phyloP scores from a whole-genome alignment of 2,113 vertebrate genomes.

The Lagenorhynchus albirostris region DNA sequence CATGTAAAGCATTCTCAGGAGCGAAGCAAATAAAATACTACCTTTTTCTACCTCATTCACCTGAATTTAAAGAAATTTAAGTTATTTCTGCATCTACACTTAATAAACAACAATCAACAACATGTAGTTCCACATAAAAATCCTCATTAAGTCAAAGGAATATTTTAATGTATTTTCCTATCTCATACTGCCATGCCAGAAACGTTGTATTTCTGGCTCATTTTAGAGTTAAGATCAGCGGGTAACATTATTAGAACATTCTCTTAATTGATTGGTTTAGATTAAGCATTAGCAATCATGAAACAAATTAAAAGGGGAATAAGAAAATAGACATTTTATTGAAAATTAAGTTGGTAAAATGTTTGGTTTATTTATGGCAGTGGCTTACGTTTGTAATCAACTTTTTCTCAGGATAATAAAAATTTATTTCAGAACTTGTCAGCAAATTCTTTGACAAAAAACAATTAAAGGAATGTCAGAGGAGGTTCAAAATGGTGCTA shows the following conservation, averaged over 20 bases:
- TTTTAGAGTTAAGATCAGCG: neutral
- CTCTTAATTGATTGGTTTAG: neutral
- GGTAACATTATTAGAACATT: neutral
- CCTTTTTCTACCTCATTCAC: neutral
- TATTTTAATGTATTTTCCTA: neutral
- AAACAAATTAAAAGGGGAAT: neutral
- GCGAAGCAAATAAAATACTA: neutral
- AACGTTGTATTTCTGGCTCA: neutral
- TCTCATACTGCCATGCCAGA: neutral
- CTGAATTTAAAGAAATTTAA: neutral
- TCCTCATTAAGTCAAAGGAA: neutral
- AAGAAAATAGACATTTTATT: neutral
- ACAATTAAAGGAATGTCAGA: neutral
- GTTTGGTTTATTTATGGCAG: neutral
- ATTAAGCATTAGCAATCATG: neutral
- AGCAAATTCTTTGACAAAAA: neutral
- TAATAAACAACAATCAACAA: neutral
- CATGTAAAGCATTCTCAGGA: neutral
- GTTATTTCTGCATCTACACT: neutral
- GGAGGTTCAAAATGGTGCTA: neutral
- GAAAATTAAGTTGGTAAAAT: neutral
- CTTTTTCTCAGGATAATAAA: neutral
- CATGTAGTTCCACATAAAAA: neutral
- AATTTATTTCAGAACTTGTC: neutral
- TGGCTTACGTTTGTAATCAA: neutral